Conservation (phyloP, 2,888 invertebrate species). For the Oscheius sp. region DNA sequence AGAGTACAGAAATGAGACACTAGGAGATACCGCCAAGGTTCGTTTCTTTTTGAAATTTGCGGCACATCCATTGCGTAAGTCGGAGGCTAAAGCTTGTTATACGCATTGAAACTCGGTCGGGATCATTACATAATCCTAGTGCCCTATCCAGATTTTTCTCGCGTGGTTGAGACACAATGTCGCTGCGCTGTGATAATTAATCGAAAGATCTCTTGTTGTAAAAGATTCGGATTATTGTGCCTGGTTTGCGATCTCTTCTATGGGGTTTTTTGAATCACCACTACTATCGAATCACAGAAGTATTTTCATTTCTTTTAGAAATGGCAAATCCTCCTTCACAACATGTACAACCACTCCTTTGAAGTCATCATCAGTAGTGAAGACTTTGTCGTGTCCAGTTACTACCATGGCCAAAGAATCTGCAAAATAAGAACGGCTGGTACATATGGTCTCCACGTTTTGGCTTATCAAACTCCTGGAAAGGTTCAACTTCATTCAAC, state of each 20-base stretch:
- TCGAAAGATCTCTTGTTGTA: no score
- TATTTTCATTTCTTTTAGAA: not conserved
- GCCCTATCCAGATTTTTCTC: no score
- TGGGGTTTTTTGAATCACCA: no score
- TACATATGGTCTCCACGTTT: not conserved
- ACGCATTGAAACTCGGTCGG: not conserved
- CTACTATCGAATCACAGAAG: no score
- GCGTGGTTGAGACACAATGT: no score
- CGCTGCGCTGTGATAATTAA: no score
- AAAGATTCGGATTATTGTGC: no score
- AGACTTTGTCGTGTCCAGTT: constrained; percentile 8
- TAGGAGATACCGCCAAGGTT: constrained; percentile 18
- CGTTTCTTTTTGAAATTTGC: not conserved
- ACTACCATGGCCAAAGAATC: constrained; percentile 9
- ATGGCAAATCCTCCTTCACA: constrained; percentile 4
- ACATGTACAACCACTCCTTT: constrained; percentile 7
- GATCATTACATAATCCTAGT: no score
- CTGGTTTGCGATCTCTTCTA: no score
- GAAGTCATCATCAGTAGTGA: constrained; percentile 1
- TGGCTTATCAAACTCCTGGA: constrained; percentile 24
- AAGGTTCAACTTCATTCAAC: not conserved
- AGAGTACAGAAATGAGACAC: constrained; percentile 3
- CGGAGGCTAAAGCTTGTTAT: not conserved
- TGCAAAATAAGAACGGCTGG: not conserved
- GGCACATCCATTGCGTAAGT: not conserved